A percentile compares a stretch with the other conserved stretches of the same genome.
phyloP scores from a whole-genome alignment of 2,797 vertebrate genomes.

The Cossypha caffra region DNA sequence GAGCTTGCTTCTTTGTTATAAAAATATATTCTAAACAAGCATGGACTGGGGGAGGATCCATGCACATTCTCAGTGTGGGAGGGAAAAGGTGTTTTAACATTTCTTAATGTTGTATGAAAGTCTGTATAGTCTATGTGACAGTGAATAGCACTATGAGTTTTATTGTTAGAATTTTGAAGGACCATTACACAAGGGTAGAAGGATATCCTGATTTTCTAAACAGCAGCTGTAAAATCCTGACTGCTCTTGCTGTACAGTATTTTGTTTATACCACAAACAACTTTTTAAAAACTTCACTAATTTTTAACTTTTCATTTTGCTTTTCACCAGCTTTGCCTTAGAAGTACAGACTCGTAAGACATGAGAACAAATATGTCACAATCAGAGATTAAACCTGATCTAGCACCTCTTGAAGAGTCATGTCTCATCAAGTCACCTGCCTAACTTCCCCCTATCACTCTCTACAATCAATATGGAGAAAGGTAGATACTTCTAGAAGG shows the following conservation, averaged over 20 bases:
- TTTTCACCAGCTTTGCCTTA: not conserved
- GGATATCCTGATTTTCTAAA: not conserved
- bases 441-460: not conserved
- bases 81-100: not conserved
- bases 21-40: constrained; percentile 33
- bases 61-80: not conserved
- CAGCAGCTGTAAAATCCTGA: not conserved
- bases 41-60: not conserved
- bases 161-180: not conserved
- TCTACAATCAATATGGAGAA: not conserved
- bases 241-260: not conserved
- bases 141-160: not conserved
- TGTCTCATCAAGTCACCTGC: not conserved
- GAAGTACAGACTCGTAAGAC: not conserved
- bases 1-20: not conserved
- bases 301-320: not conserved
- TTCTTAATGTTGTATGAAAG: not conserved
- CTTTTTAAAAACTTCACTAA: not conserved
- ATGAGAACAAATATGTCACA: not conserved
- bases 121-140: not conserved
- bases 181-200: not conserved
- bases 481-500: not conserved
- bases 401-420: not conserved
- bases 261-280: not conserved
- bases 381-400: not conserved